Percentiles rank a stretch among this genome's conserved stretches.
These are phyloP conservation scores for Cottoperca gobio DNA, from an alignment of 2,797 vertebrate genomes.

Conservation along the genomic window DNA sequence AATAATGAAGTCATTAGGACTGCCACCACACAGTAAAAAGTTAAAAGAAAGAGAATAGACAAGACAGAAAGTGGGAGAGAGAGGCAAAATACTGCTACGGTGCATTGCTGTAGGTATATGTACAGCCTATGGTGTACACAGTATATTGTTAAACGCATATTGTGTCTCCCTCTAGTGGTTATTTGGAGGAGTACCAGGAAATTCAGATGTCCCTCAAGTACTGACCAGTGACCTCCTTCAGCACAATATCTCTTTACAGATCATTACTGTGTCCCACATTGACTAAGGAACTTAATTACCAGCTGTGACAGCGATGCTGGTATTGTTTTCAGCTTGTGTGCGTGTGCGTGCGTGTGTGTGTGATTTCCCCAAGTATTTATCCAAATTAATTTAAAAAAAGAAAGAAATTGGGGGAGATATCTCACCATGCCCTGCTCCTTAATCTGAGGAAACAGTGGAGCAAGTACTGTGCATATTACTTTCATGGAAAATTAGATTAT, in stretches of 20 bases:
- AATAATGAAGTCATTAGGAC: background rate
- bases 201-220: background rate
- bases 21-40: background rate
- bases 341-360: too few species aligned
- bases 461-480: background rate
- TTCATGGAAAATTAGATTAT: background rate
- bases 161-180: slow-evolving; percentile 69
- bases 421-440: too few species aligned
- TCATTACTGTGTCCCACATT: background rate
- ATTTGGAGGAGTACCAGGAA: slow-evolving; percentile 19
- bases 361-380: too few species aligned
- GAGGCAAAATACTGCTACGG: background rate
- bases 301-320: too few species aligned
- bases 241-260: background rate
- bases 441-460: too few species aligned
- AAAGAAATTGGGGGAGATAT: background rate
- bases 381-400: too few species aligned
- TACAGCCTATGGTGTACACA: background rate
- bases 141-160: background rate
- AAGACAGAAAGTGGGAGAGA: background rate
- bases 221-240: background rate
- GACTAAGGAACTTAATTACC: background rate
- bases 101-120: background rate
- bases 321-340: too few species aligned
- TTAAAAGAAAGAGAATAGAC: background rate